phyloP scores from a whole-genome alignment of 2,888 invertebrate species.

The Pollenia amentaria region DNA sequence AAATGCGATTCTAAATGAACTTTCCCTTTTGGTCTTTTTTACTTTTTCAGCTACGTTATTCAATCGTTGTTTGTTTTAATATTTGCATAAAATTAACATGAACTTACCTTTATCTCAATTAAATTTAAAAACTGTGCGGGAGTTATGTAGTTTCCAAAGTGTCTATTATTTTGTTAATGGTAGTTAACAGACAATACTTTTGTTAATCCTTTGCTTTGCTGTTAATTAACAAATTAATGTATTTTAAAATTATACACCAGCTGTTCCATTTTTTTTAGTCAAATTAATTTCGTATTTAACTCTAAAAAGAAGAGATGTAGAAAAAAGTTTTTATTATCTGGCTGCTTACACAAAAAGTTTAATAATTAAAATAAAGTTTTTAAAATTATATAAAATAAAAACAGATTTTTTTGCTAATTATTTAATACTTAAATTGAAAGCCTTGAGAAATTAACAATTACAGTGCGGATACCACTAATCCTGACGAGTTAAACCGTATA shows the following conservation, averaged over 20 bases:
- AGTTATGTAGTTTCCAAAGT: not conserved
- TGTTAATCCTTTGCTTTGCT: slow-evolving; percentile 28
- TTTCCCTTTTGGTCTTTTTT: too few relatives aligned
- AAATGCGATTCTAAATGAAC: too few relatives aligned
- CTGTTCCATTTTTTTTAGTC: not conserved
- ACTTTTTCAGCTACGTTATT: not conserved
- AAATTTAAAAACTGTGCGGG: not conserved
- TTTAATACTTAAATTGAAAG: too few relatives aligned
- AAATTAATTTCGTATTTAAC: slow-evolving; percentile 21
- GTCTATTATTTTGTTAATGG: not conserved
- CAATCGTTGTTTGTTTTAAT: not conserved
- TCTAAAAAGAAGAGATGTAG: slow-evolving; percentile 5
- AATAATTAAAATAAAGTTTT: not conserved
- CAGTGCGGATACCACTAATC: too few relatives aligned
- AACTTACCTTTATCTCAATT: slow-evolving; percentile 15
- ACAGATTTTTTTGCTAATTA: too few relatives aligned
- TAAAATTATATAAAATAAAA: too few relatives aligned
- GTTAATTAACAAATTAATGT: slow-evolving; percentile 17
- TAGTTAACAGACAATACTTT: slow-evolving; percentile 1
- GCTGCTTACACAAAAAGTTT: not conserved
- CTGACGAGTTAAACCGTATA: too few relatives aligned
- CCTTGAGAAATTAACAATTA: too few relatives aligned
- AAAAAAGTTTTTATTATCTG: slow-evolving; percentile 4
- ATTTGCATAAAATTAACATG: slow-evolving; percentile 22
- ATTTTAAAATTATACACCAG: not conserved